Conservation (phyloP, 2,113 vertebrate species). For the Collichthys lucidus region DNA sequence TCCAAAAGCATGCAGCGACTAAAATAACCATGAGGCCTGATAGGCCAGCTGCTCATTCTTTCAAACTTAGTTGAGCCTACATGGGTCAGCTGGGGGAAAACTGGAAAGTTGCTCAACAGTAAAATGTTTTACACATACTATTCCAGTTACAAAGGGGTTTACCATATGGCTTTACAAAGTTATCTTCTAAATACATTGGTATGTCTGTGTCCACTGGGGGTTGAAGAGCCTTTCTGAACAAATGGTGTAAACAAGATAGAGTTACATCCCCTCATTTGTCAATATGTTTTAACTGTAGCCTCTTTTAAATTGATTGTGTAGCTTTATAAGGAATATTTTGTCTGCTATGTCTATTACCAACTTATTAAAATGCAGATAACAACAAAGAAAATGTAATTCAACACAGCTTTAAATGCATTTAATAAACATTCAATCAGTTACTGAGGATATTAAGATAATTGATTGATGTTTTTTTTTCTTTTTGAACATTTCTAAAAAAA, state of each 20-base stretch:
- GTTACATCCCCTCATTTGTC: background rate
- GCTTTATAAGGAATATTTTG: background rate
- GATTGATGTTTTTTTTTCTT: no score
- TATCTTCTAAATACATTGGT: constrained; percentile 1
- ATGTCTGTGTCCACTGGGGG: background rate
- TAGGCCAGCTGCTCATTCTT: constrained; percentile 71
- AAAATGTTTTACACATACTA: constrained; percentile 9
- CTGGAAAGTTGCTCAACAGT: constrained; percentile 46
- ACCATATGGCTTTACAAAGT: background rate
- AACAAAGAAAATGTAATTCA: no score
- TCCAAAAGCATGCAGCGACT: constrained; percentile 55
- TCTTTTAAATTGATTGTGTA: background rate
- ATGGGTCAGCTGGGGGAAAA: constrained; percentile 40
- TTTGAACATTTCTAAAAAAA: no score
- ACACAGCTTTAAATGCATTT: no score
- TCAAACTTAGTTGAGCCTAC: constrained; percentile 44
- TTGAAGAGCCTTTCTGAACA: background rate
- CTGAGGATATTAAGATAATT: no score
- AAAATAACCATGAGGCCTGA: constrained; percentile 72
- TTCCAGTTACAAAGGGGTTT: background rate
- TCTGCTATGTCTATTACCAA: background rate
- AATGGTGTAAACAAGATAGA: background rate
- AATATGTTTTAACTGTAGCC: background rate
- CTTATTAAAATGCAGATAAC: no score
- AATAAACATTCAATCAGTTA: no score